These are phyloP conservation scores for Anisognathus igniventris DNA, from an alignment of 2,797 vertebrate species.

Conservation along the genomic window DNA sequence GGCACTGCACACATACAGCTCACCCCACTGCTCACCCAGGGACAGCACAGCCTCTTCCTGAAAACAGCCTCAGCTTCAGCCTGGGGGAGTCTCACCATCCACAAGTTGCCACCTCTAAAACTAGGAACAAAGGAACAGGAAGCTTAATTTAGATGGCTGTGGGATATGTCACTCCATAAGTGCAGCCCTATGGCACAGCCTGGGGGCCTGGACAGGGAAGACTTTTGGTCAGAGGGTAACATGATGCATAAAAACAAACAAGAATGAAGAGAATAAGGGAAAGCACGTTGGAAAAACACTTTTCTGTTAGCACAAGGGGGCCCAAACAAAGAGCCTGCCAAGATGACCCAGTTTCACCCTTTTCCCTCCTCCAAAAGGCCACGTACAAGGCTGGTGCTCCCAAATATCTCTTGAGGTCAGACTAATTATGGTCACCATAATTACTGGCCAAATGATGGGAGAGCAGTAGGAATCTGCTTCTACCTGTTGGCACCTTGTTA, in stretches of 20 bases:
- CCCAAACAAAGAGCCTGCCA: not conserved
- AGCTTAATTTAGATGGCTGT: not conserved
- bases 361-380: not conserved
- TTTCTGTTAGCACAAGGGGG: not conserved
- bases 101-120: not conserved
- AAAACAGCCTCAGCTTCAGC: not conserved
- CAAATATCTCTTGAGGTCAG: not conserved
- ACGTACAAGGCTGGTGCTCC: not conserved
- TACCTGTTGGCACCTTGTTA: not conserved
- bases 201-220: not conserved
- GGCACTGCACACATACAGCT: accelerated
- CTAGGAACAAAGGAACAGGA: not conserved
- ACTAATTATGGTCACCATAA: not conserved
- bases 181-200: not conserved
- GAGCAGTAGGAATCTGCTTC: conserved; percentile 9
- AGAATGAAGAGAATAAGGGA: not conserved
- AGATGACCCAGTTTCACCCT: not conserved
- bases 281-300: not conserved
- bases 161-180: accelerated
- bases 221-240: not conserved
- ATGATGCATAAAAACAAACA: not conserved
- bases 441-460: not conserved
- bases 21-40: not conserved
- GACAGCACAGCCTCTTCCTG: not conserved
- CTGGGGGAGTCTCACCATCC: not conserved